Base-by-base conservation (phyloP, 2,113 vertebrate species). In the Alces alces region DNA sequence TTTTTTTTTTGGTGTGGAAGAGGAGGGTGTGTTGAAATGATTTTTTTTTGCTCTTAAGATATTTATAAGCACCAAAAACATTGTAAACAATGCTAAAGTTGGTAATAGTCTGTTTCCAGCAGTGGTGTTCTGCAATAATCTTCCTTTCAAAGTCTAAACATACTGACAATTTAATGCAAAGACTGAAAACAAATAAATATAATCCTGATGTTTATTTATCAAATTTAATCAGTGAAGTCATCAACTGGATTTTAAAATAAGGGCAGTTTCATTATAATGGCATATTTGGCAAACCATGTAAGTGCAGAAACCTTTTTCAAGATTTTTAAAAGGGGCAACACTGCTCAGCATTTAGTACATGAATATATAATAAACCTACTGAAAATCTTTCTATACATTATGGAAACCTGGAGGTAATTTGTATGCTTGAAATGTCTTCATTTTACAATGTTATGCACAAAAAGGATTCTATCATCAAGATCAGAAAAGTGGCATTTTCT, bases 201-300 rank as follows among this genome's bases (percentile, higher is more conserved):
- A 98, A 93, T 97, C 97, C 91, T 98, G 58, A 93, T 91, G 92
- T 99, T 99, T 99, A 98, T 99, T 99, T 98, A 96, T 85, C 94
- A 98, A 98, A 98, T 98, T 76, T 98, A 83, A 94, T 33, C 61
- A 91, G 92, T 91, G 95, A 95, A 96, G 93, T 97, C 96, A 98
- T 73, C 9, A 15, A 45, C 76, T 66, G 17, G 84, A 54, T 98
- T 98, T 98, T 91, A 98, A 98, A 98, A 97, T 45, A 96, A 92
- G 92, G 98, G 95, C 91, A 0, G 4, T 45, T 96, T 95, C 27
- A 96, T 95, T 92, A 95, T 90, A 52, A 12, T 97, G 97, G 97
- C 19, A 27, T 93, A 97, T 47, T 55, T 95, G 97, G 97, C 97
- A 97, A 98, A 97, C 39, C 58, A 97, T 95, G 47, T 79, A 97